Evolutionary conservation across 2,888 invertebrate genomes (phyloP).

Genomic region (Lysandra bellargus): DNA sequence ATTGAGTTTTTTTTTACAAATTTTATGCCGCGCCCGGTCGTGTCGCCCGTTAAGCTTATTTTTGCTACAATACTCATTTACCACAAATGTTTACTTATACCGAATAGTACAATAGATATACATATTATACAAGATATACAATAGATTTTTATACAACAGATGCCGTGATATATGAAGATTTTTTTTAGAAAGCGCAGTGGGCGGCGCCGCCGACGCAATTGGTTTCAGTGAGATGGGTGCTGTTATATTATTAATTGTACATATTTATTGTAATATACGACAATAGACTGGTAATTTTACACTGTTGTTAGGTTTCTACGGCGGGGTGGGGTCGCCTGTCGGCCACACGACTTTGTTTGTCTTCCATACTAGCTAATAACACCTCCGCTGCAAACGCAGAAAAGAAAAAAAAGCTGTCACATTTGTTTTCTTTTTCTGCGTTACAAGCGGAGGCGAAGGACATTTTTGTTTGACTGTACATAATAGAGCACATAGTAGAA

Average conservation of each 20-base stretch:
- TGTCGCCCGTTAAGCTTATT: slow-evolving; percentile 70
- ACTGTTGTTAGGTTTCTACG: slow-evolving; percentile 79
- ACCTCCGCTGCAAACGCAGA: neutral
- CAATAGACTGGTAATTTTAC: slow-evolving; percentile 80
- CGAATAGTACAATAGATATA: slow-evolving; percentile 66
- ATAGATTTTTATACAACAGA: slow-evolving; percentile 70
- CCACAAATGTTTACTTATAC: slow-evolving; percentile 66
- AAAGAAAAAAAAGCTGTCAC: neutral
- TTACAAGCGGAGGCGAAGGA: neutral
- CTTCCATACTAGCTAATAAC: slow-evolving; percentile 19
- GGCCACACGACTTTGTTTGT: slow-evolving; percentile 35
- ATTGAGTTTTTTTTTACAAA: slow-evolving; percentile 76
- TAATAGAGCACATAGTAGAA: slow-evolving; percentile 20
- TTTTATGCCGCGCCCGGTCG: slow-evolving; percentile 66
- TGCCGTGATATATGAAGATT: slow-evolving; percentile 65
- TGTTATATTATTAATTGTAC: slow-evolving; percentile 77
- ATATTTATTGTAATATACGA: slow-evolving; percentile 78
- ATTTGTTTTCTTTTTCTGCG: neutral
- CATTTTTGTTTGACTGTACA: slow-evolving; percentile 14
- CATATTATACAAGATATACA: slow-evolving; percentile 61
- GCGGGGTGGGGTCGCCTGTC: slow-evolving; percentile 55
- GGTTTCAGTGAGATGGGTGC: slow-evolving; percentile 75
- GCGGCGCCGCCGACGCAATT: slow-evolving; percentile 59
- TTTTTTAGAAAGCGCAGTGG: slow-evolving; percentile 61
- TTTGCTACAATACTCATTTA: slow-evolving; percentile 75